Conservation (phyloP, 2,888 invertebrate genomes). For the Lepidocyrtinus sp. region DNA sequence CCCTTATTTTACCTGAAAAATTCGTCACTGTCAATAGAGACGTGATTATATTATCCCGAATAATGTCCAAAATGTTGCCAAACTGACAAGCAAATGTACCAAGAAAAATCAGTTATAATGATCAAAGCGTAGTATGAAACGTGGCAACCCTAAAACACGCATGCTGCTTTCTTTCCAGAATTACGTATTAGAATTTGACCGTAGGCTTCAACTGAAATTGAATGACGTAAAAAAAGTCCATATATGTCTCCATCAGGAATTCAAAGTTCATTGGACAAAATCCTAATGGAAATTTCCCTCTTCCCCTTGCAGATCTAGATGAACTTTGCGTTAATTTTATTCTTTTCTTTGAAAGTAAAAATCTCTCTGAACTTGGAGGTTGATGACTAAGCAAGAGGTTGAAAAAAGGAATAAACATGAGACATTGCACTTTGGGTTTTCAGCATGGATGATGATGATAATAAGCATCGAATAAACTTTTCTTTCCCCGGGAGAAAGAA, state of each 20-base stretch:
- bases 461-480: slow-evolving; percentile 9
- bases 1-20: no score
- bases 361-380: slow-evolving; percentile 1
- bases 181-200: no score
- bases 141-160: no score
- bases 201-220: no score
- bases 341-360: not conserved
- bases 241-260: no score
- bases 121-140: no score
- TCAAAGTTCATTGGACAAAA: no score
- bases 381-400: not conserved
- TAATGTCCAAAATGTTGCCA: not conserved
- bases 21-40: slow-evolving; percentile 2
- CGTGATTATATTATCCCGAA: not conserved
- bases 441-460: slow-evolving; percentile 4
- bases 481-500: slow-evolving; percentile 6
- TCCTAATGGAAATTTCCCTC: no score
- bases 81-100: not conserved
- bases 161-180: no score
- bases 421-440: slow-evolving; percentile 2
- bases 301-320: no score
- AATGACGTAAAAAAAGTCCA: no score
- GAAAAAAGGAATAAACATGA: slow-evolving; percentile 9
- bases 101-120: no score
- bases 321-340: slow-evolving; percentile 4